These are phyloP conservation scores for Dendrolimus houi DNA, from an alignment of 2,888 invertebrate species.

Conservation along the genomic window DNA sequence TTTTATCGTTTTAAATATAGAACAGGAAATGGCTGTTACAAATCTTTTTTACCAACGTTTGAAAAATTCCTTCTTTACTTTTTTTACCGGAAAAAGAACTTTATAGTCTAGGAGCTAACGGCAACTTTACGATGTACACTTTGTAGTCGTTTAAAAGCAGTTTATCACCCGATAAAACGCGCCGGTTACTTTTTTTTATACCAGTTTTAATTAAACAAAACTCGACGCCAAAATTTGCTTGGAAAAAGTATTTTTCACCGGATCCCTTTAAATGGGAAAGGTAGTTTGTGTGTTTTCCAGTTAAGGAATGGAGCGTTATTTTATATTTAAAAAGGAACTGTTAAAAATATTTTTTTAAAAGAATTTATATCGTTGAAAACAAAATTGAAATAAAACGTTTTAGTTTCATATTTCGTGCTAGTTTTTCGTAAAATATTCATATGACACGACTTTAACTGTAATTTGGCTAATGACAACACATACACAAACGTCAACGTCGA, in stretches of 20 bases:
- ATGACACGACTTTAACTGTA: no score
- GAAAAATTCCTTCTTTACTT: background rate
- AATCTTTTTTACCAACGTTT: slow-evolving; percentile 32
- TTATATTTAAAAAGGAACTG: background rate
- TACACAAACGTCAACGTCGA: no score
- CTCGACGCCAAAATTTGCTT: slow-evolving; percentile 21
- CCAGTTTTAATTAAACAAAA: slow-evolving; percentile 71
- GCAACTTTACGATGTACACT: background rate
- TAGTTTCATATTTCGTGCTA: no score
- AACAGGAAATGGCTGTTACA: slow-evolving; percentile 58
- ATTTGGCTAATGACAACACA: no score
- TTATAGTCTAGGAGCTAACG: background rate
- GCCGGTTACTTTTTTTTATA: slow-evolving; percentile 61
- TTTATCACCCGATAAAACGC: slow-evolving; percentile 69
- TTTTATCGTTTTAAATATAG: slow-evolving; percentile 61
- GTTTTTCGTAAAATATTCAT: no score
- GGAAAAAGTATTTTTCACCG: background rate
- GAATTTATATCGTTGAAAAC: no score
- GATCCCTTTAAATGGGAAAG: background rate
- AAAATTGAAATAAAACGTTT: no score
- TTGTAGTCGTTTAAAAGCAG: slow-evolving; percentile 10
- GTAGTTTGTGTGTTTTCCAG: background rate
- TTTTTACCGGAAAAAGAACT: background rate
- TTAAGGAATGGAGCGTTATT: background rate
- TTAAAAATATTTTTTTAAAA: no score